phyloP scores from a whole-genome alignment of 2,888 invertebrate genomes.

The Podabrus alpinus region DNA sequence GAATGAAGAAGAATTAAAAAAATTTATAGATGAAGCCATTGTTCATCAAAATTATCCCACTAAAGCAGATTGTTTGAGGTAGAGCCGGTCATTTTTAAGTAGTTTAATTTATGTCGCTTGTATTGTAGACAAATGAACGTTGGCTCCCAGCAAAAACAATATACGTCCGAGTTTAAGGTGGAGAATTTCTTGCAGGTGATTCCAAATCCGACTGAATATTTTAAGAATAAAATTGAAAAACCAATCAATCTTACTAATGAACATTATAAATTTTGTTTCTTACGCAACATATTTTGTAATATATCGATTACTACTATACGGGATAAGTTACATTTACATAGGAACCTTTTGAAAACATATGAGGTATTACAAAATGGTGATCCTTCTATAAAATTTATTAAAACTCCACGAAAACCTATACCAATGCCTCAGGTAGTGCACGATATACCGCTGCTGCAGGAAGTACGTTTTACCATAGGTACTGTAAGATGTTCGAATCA shows the following conservation, averaged over 20 bases:
- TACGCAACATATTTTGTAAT: neutral
- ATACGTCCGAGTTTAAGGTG: constrained; percentile 54
- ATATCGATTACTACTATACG: neutral
- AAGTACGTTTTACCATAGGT: constrained; percentile 39
- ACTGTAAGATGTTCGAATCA: neutral
- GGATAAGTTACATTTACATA: neutral
- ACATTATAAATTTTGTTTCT: constrained; percentile 8
- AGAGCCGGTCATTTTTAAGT: constrained; percentile 23
- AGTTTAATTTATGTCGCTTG: constrained; percentile 16
- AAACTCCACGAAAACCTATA: neutral
- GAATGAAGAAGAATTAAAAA: constrained; percentile 38
- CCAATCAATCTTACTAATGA: neutral
- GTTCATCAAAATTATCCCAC: constrained; percentile 49
- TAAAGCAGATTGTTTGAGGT: constrained; percentile 49
- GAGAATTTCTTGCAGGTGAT: constrained; percentile 55
- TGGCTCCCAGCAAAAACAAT: constrained; percentile 52
- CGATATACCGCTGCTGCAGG: constrained; percentile 50
- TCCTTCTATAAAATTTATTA: neutral
- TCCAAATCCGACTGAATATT: constrained; percentile 53
- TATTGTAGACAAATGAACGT: constrained; percentile 43
- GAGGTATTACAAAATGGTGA: constrained; percentile 8
- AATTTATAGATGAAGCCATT: constrained; percentile 44
- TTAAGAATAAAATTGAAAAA: constrained; percentile 35
- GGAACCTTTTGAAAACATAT: constrained; percentile 13
- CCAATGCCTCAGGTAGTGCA: constrained; percentile 16